Evolutionary conservation across 1,140 invertebrate species (phyloP).

Genomic region (Calosoma granatense): DNA sequence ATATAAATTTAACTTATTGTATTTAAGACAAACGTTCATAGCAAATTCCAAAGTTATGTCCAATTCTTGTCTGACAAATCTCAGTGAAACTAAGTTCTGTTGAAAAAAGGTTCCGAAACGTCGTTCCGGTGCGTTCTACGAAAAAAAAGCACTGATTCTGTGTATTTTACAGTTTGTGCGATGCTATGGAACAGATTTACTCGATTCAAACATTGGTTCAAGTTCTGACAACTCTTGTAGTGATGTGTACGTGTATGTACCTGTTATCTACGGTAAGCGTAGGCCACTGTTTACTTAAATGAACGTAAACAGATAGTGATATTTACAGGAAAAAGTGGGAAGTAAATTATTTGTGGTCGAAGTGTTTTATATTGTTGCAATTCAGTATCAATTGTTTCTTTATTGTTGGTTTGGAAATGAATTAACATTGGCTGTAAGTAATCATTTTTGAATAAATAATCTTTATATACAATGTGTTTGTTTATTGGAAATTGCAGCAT

Average conservation of each 20-base stretch:
- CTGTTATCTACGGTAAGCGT: conserved; percentile 26
- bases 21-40: too few species aligned
- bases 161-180: conserved; percentile 17
- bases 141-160: too few species aligned
- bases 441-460: too few species aligned
- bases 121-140: too few species aligned
- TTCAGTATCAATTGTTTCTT: conserved; percentile 39
- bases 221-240: conserved; percentile 26
- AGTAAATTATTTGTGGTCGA: conserved; percentile 23
- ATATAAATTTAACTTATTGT: not conserved
- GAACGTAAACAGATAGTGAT: not conserved
- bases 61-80: too few species aligned
- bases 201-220: conserved; percentile 25
- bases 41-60: too few species aligned
- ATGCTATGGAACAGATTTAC: conserved; percentile 20
- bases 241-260: conserved; percentile 28
- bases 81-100: too few species aligned
- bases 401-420: conserved; percentile 48
- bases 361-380: conserved; percentile 36
- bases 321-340: not conserved
- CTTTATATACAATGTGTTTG: too few species aligned
- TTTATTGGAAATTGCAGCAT: too few species aligned
- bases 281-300: not conserved
- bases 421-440: conserved; percentile 41
- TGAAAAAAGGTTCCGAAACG: too few species aligned